phyloP scores from a whole-genome alignment of 2,888 invertebrate species.

The Conus canariensis region DNA sequence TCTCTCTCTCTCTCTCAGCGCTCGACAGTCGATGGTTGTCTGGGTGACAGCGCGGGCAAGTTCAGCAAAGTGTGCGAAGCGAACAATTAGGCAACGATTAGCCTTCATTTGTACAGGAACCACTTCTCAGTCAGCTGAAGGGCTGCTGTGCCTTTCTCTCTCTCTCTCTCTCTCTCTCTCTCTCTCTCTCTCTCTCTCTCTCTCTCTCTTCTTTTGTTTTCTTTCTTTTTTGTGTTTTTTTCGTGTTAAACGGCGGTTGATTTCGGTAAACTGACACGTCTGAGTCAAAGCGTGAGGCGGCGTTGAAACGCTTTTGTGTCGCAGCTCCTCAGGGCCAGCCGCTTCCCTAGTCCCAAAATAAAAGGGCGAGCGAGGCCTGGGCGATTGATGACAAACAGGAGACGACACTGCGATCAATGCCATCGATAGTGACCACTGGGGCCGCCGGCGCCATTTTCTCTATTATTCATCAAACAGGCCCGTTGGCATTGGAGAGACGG shows the following conservation, averaged over 20 bases:
- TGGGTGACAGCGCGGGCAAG: background rate
- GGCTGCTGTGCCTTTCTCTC: too few species aligned
- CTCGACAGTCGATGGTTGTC: background rate
- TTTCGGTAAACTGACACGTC: background rate
- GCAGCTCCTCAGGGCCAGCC: too few species aligned
- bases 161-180: too few species aligned
- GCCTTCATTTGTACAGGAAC: background rate
- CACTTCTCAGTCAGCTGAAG: background rate
- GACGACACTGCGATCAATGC: background rate
- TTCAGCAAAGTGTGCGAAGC: background rate
- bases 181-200: too few species aligned
- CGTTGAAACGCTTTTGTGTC: background rate
- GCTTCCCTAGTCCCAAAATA: too few species aligned
- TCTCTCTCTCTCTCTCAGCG: background rate
- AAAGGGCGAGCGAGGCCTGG: background rate
- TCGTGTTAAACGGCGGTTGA: too few species aligned
- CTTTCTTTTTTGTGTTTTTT: background rate
- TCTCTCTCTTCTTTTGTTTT: background rate
- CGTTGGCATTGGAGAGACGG: background rate
- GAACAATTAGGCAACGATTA: constrained; percentile 16
- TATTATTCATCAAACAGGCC: background rate
- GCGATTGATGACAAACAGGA: background rate
- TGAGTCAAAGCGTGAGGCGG: background rate
- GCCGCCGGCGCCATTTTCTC: background rate
- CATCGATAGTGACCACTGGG: background rate